Conservation (phyloP, 2,113 vertebrate species). For the Oreochromis tanganicae region DNA sequence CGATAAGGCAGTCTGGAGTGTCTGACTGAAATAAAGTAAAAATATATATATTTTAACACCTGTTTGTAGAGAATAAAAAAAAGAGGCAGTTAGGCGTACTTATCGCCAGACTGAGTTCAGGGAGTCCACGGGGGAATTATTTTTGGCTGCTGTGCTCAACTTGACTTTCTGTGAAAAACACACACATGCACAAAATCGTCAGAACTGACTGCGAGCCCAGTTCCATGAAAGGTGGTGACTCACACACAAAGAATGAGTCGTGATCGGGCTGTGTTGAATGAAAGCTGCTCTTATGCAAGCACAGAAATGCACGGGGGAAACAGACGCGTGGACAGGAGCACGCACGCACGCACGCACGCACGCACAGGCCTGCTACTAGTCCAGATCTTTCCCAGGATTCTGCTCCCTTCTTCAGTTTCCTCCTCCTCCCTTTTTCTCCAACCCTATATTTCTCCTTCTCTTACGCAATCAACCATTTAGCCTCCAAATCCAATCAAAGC, state of each 20-base stretch:
- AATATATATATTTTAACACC: background rate
- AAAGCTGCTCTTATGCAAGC: constrained; percentile 42
- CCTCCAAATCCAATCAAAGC: background rate
- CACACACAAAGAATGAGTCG: constrained; percentile 46
- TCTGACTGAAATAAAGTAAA: background rate
- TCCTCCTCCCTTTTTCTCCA: background rate
- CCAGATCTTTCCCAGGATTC: background rate
- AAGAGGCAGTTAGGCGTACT: background rate
- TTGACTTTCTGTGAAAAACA: background rate
- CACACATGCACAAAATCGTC: background rate
- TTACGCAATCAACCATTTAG: background rate
- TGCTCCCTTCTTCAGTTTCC: background rate
- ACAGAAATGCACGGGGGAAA: background rate
- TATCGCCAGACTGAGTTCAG: background rate
- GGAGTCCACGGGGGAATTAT: background rate
- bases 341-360: too few species aligned
- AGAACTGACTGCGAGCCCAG: background rate
- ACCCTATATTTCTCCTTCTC: background rate
- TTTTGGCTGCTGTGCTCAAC: background rate
- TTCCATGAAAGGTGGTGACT: constrained; percentile 42
- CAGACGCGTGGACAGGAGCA: background rate
- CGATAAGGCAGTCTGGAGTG: background rate
- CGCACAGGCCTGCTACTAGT: background rate
- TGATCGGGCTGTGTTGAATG: constrained; percentile 41
- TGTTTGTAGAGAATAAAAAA: background rate